Evolutionary conservation across 1,140 invertebrate species (phyloP), one percentile per base, ranked within the genome.

Genomic region (Tetramorium parvispinum): DNA sequence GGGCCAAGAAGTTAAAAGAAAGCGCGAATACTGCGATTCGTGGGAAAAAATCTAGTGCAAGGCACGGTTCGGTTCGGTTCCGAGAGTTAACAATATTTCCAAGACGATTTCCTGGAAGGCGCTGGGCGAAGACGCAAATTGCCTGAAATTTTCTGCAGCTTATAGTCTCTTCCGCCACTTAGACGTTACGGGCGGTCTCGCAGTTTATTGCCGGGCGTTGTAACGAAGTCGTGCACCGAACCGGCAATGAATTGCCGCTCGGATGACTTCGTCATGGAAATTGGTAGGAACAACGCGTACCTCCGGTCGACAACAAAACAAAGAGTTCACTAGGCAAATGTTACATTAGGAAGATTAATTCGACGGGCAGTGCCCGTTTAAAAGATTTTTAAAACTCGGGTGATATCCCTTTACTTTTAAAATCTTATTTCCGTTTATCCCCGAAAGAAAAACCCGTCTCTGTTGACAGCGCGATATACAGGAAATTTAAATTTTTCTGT

Each of bases 221-320:
- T 73, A 66, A 85, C 81, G 81, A 85, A 87, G 70, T 73, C 68
- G 71, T 43, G 71, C 40, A 83, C 24, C 40, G 85, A 88, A 86
- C 76, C 85, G 77, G 87, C 78, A 75, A 87, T 81, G 81, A 85
- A 76, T 85, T 89, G 68, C 81, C 82, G 81, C 65, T 81, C 63
- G 81, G 63, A 57, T 81, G 70, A 81, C 18, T 71, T 57, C 61
- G 40, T 78, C 79, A 65, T 89, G 86, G 43, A 87, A 89, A 89
- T 89, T 87, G 75, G 65, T 75, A 85, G 59, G 68, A 89, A 57
- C 37, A 75, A 78, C 75, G 79, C 66, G 66, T n/a, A 87, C 32
- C 75, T 87, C 78, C 85, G 85, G 87, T 76, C 71, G 51, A 27
- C 70, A 21, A 37, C 77, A 65, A 59, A 24, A 7, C 65, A 16